Evolutionary conservation across 2,797 vertebrate species (phyloP).

Genomic region (Limnodromus scolopaceus): DNA sequence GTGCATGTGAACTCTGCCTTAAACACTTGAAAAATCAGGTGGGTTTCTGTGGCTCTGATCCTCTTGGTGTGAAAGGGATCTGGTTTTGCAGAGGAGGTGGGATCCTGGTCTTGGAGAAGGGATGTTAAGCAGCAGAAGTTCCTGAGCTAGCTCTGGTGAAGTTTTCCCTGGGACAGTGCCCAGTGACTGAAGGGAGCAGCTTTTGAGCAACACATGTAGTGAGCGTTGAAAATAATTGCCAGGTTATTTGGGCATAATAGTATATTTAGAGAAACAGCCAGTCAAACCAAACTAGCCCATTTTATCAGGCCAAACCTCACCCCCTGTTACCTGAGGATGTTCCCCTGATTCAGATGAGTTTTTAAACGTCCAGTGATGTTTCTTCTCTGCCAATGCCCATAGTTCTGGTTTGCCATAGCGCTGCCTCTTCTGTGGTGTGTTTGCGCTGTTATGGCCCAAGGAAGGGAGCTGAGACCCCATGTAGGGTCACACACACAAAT

Average conservation of each 20-base stretch:
- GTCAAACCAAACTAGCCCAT: background rate
- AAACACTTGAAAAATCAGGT: background rate
- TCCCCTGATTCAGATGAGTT: background rate
- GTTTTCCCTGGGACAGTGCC: background rate
- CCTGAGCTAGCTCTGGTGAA: background rate
- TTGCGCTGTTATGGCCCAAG: background rate
- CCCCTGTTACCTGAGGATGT: background rate
- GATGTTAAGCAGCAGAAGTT: background rate
- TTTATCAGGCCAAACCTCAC: background rate
- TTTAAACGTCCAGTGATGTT: background rate
- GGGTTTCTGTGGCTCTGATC: background rate
- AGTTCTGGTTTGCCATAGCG: background rate
- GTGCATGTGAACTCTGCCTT: background rate
- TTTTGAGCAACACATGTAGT: background rate
- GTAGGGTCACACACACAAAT: background rate
- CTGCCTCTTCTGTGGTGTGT: background rate
- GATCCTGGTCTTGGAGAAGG: background rate
- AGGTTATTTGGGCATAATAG: background rate
- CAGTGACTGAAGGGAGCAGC: background rate
- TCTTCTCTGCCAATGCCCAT: background rate
- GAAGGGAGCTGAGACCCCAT: fast-evolving
- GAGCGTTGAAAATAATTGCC: background rate
- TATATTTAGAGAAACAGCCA: background rate
- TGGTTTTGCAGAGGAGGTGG: background rate
- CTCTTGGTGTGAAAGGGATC: background rate